Evolutionary conservation across 2,888 invertebrate species (phyloP), one percentile per base, ranked within the genome.

Genomic region (Hedya salicella): DNA sequence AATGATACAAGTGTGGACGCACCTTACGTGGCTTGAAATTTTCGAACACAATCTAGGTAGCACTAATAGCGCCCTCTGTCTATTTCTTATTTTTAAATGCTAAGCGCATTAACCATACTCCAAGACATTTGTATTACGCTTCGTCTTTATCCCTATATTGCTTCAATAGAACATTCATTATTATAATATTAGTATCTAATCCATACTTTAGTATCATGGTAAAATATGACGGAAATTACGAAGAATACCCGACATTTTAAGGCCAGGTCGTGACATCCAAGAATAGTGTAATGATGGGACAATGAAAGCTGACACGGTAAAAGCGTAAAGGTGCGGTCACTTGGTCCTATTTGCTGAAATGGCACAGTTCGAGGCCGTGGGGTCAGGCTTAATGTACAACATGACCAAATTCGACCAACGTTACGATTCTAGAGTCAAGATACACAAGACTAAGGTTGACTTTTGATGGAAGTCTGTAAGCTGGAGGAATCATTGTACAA

Each of bases 301-400:
- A 72, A 71, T 70, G 71, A 73, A 70, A 71, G 70, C 77, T 76
- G 75, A 75, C 78, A 78, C 72, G 78, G 76, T 78, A 66, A 71
- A 81, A 82, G 76, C 79, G 72, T 69, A 65, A 73, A 82, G 87
- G 88, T 73, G 85, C 75, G 85, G 82, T 78, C 79, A 76, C 53
- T 68, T 68, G 72, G 67, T 68, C 68, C 71, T 71, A 81, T 85
- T 85, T 79, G 72, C 75, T 74, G 77, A 76, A 88, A 87, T 83
- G 80, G 80, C 85, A 82, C 78, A 78, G 71, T 75, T 76, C 74
- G 78, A 82, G 82, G 79, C 76, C 74, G 80, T 73, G 78, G 78
- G 85, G 86, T 85, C 85, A 78, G 70, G 74, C 72, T 71, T 72
- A 74, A 73, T 77, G 72, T 70, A 68, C 65, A 59, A 67, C 52